phyloP scores from a whole-genome alignment of 2,797 vertebrate genomes.

The Acanthornis magna region DNA sequence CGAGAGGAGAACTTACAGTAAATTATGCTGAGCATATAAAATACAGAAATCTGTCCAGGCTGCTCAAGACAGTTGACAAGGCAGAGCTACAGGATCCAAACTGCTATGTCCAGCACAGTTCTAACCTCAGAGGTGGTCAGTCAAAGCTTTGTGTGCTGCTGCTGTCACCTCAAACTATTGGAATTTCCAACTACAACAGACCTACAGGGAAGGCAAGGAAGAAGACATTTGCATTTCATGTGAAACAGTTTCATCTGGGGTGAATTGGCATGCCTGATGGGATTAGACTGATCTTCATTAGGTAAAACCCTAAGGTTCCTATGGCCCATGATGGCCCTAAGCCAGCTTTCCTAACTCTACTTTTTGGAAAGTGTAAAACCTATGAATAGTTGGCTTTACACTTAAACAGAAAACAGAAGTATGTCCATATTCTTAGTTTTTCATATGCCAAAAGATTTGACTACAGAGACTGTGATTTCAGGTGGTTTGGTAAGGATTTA shows the following conservation, averaged over 20 bases:
- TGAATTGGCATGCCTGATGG: not conserved
- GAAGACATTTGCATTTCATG: not conserved
- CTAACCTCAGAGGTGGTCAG: not conserved
- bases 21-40: not conserved
- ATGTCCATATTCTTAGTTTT: not conserved
- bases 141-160: not conserved
- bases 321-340: not conserved
- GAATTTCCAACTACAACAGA: not conserved
- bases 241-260: not conserved
- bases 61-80: not conserved
- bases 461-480: not conserved
- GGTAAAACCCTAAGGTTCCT: not conserved
- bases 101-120: not conserved
- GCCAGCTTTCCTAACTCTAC: not conserved
- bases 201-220: not conserved
- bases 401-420: not conserved
- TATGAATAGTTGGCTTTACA: not conserved
- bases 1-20: not conserved
- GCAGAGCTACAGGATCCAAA: not conserved
- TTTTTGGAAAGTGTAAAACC: not conserved
- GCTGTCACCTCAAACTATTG: not conserved
- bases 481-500: not conserved
- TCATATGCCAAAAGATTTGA: not conserved
- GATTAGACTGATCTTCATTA: not conserved
- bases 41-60: not conserved